Evolutionary conservation across 2,113 vertebrate genomes (phyloP), one percentile per base, ranked within the genome.

Genomic region (Illadopsis cleaveri): DNA sequence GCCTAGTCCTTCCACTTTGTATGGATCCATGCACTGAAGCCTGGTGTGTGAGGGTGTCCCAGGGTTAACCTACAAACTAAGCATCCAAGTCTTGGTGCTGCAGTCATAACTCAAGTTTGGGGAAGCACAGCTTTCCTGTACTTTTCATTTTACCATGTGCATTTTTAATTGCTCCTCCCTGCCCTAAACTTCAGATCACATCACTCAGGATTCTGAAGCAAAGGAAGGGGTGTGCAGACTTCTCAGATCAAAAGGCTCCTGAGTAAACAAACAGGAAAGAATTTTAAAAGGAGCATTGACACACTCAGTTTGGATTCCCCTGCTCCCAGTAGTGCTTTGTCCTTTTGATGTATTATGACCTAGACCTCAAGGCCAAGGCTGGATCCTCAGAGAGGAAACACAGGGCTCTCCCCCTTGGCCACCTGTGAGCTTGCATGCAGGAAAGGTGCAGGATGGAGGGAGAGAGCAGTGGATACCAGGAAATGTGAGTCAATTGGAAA

Each of bases 131-230:
- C 30, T 82, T 78, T 54, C 40, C 40, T 3, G 2, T 23, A 50
- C 79, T 92, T 56, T 70, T 95, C 11, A 38, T 61, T 93, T 87
- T 20, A 61, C 21, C 70, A 69, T 0, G 1, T 48, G 37, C 25
- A 33, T 28, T 69, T 80, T 73, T 22, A 90, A 64, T 65, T 68
- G 35, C 31, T 78, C 44, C 73, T 88, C 68, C 58, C 79, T 71
- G 51, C 51, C 47, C 90, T 80, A 69, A 86, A 90, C n/a, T 68
- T 65, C 75, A 72, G 66, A 14, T 93, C 31, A 77, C 18, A 40
- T 54, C 68, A 84, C 90, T 95, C 81, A 98, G 96, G 69, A 97
- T 82, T 50, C 97, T 70, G 78, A 88, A 90, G 86, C 87, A 89
- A 93, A 94, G 73, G 78, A 93, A 90, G 65, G 23, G 80, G 84